These are phyloP conservation scores for Epirrhoe tristata DNA, from an alignment of 2,888 invertebrate species.

Conservation along the genomic window DNA sequence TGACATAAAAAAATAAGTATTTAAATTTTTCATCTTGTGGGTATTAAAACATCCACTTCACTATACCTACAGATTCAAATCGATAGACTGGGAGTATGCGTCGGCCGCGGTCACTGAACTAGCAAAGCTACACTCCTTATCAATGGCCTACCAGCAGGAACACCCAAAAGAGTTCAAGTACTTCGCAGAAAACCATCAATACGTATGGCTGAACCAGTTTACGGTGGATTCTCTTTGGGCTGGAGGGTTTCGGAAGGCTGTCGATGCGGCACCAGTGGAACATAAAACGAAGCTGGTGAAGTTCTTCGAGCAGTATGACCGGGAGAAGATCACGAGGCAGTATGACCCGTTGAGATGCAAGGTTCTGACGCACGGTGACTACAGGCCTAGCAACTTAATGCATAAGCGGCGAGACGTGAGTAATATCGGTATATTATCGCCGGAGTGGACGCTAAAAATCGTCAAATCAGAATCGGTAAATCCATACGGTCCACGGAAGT, in stretches of 20 bases:
- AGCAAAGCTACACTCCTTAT: slow-evolving; percentile 63
- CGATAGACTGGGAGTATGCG: slow-evolving; percentile 56
- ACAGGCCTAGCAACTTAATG: slow-evolving; percentile 57
- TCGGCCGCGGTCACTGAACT: slow-evolving; percentile 47
- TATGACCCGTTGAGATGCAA: slow-evolving; percentile 30
- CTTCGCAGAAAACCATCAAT: slow-evolving; percentile 13
- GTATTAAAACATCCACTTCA: not conserved
- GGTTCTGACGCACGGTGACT: slow-evolving; percentile 55
- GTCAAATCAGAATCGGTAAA: too few species aligned
- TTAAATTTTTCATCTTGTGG: not conserved
- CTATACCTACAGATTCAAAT: slow-evolving; percentile 33
- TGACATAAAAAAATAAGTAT: not conserved
- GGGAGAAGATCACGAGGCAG: slow-evolving; percentile 37
- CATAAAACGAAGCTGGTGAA: slow-evolving; percentile 18
- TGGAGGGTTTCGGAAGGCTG: slow-evolving; percentile 13
- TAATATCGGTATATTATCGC: not conserved
- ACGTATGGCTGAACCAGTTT: slow-evolving; percentile 17
- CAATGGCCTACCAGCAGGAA: slow-evolving; percentile 56
- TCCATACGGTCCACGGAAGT: too few species aligned
- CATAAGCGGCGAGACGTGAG: slow-evolving; percentile 42
- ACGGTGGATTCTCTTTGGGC: slow-evolving; percentile 15
- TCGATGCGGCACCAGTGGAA: slow-evolving; percentile 2
- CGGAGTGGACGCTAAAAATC: not conserved
- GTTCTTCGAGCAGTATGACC: slow-evolving; percentile 8
- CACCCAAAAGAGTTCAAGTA: slow-evolving; percentile 51